These are phyloP conservation scores for Climacteris rufus DNA, from an alignment of 2,113 vertebrate genomes.

Conservation along the genomic window DNA sequence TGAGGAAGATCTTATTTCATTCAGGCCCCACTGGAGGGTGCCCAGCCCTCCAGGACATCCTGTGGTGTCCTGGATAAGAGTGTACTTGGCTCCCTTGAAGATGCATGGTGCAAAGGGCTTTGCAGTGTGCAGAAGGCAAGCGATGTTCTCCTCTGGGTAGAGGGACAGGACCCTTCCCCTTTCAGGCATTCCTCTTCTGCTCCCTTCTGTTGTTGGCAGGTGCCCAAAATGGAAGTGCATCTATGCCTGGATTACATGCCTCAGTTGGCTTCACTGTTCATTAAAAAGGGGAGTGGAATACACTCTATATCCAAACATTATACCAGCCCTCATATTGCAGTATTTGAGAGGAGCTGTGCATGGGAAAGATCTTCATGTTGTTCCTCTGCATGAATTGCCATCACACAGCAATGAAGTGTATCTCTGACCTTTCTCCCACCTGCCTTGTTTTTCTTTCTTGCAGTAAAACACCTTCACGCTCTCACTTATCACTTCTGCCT, in stretches of 20 bases:
- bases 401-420: not conserved
- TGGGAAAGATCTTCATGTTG: not conserved
- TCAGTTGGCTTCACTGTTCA: not conserved
- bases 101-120: not conserved
- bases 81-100: rapidly evolving
- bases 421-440: not conserved
- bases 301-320: not conserved
- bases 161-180: not conserved
- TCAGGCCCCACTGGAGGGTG: rapidly evolving
- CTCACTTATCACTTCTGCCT: not conserved
- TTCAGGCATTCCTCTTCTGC: not conserved
- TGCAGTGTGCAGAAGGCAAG: not conserved
- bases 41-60: not conserved
- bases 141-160: rapidly evolving
- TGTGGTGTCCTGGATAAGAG: not conserved
- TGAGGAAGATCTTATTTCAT: not conserved
- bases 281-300: not conserved
- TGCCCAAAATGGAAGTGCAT: not conserved
- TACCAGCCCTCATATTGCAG: not conserved
- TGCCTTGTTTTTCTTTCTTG: not conserved
- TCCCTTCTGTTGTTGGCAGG: not conserved
- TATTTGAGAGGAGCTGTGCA: not conserved
- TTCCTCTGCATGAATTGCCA: not conserved
- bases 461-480: not conserved
- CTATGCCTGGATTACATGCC: not conserved